phyloP scores from a whole-genome alignment of 2,113 vertebrate species.

The Melanostigma gelatinosum region DNA sequence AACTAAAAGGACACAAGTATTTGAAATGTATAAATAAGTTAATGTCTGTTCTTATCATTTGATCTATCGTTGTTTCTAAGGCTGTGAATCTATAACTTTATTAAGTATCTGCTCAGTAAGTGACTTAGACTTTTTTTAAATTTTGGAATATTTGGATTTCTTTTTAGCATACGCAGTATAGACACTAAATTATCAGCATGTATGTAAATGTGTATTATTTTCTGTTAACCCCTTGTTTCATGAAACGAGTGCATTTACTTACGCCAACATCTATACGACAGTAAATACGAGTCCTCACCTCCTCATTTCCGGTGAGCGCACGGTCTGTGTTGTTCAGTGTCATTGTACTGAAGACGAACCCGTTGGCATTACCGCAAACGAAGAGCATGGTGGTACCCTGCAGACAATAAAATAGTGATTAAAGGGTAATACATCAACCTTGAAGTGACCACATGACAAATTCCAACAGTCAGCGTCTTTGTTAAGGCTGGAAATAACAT shows the following conservation, averaged over 20 bases:
- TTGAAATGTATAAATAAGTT: no score
- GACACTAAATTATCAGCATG: not conserved
- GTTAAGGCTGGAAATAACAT: not conserved
- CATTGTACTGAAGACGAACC: constrained; percentile 18
- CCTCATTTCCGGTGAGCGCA: accelerated
- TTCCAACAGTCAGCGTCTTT: not conserved
- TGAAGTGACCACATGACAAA: not conserved
- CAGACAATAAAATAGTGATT: not conserved
- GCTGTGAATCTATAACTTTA: not conserved
- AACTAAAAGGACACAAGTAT: no score
- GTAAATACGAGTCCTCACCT: constrained; percentile 22
- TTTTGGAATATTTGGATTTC: not conserved
- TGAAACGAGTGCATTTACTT: not conserved
- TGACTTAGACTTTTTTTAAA: not conserved
- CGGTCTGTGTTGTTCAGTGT: accelerated
- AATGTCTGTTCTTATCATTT: no score
- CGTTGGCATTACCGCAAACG: constrained; percentile 26
- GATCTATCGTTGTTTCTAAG: no score
- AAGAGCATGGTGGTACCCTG: constrained; percentile 35
- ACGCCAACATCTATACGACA: not conserved
- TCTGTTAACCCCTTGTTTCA: no score
- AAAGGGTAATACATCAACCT: not conserved
- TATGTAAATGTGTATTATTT: no score
- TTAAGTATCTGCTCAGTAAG: not conserved
- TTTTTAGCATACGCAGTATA: not conserved